Base-by-base conservation (phyloP, 2,888 invertebrate species). In the Blera fallax region DNA sequence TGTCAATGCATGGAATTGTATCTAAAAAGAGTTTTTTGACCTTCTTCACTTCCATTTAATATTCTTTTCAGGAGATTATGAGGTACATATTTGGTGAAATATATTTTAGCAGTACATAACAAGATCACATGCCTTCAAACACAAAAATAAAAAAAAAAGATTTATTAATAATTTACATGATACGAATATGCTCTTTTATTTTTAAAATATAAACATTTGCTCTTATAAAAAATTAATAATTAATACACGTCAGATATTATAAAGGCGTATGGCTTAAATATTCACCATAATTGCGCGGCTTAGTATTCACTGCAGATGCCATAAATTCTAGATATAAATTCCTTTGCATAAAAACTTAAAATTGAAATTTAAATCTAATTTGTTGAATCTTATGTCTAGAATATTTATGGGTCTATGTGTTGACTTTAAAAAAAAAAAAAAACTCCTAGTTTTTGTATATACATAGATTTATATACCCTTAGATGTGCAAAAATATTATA, bases 261-360 rank as follows among this genome's bases (percentile, higher is more conserved):
- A 40, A 60, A 43, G 43, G 40, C 27, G 43, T 60, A 60, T 60
- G 60, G 60, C 40, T 58, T 24, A 58, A 24, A 58, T 45, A 60
- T 60, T 60, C 60, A 60, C 60, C 60, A 60, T 11, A 27, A 60
- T 60, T 60, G 40, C 60, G 43, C 43, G 60, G 43, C 60, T 60
- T 60, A 43, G 24, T 60, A 60, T 60, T 60, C 60, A 60, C n/a
- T 43, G 10, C 43, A 24, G 60, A 27, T 43, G 16, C 27, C 60
- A 27, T 60, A 27, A 40, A 8, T 60, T 40, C 27, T 60, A 16
- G 60, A 43, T 43, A 27, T 60, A 43, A 40, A 43, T 11, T 60
- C 43, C 24, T 43, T 24, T 5, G 14, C 6, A 27, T 16, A 18
- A 27, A 16, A 43, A 14, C 10, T 60, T 21, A 40, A 40, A 40